These are phyloP conservation scores for Tetraneura akinire DNA, from an alignment of 1,140 invertebrate genomes.

Conservation along the genomic window DNA sequence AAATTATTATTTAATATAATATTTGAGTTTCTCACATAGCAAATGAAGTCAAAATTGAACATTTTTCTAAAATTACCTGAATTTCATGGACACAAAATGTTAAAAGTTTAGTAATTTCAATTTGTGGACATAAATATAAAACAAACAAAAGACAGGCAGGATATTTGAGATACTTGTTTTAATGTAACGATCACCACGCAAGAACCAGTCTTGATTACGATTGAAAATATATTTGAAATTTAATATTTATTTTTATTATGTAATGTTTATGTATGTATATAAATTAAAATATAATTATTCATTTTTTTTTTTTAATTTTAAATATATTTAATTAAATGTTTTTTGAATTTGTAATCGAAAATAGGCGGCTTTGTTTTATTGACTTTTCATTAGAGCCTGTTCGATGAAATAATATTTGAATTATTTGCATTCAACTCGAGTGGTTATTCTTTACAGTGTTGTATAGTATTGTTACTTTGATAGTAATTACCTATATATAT, in stretches of 20 bases:
- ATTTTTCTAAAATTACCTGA: not conserved
- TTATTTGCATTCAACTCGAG: too few relatives aligned
- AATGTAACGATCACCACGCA: not conserved
- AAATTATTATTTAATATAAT: not conserved
- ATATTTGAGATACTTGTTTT: not conserved
- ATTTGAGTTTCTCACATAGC: not conserved
- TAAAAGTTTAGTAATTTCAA: slow-evolving; percentile 21
- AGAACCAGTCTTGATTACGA: not conserved
- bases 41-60: not conserved
- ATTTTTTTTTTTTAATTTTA: too few relatives aligned
- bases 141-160: not conserved
- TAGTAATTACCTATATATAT: too few relatives aligned
- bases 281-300: too few relatives aligned
- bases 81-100: not conserved
- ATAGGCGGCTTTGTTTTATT: not conserved
- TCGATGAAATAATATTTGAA: too few relatives aligned
- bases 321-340: not conserved
- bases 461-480: too few relatives aligned
- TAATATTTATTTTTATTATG: not conserved
- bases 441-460: too few relatives aligned
- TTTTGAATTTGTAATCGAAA: not conserved
- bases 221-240: too few relatives aligned
- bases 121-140: too few relatives aligned
- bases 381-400: not conserved
- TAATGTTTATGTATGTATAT: not conserved